These are phyloP conservation scores for Desmophyllum pertusum DNA, from an alignment of 92 coral and sea anemone genomes.

Conservation along the genomic window DNA sequence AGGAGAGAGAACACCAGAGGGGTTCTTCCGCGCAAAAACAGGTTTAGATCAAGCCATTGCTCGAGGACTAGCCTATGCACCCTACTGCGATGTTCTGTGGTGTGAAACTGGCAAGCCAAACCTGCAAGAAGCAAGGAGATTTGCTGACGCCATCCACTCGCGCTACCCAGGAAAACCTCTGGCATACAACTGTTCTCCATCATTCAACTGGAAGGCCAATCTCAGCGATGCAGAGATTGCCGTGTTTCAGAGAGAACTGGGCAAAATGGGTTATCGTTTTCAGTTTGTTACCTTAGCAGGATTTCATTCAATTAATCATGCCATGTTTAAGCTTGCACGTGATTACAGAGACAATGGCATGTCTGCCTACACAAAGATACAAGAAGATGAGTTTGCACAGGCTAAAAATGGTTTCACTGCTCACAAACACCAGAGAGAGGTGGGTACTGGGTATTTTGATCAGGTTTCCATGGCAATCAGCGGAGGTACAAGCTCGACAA, in stretches of 20 bases:
- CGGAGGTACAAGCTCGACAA: slow-evolving; percentile 88
- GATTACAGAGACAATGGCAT: slow-evolving; percentile 90
- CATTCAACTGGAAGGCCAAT: slow-evolving; percentile 99
- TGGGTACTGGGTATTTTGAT: slow-evolving; percentile 98
- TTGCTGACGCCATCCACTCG: slow-evolving; percentile 94
- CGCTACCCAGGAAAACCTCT: slow-evolving; percentile 92
- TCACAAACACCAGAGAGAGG: slow-evolving; percentile 98
- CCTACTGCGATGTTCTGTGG: slow-evolving; percentile 98
- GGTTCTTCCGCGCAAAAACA: slow-evolving; percentile 82
- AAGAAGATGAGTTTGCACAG: slow-evolving; percentile 95
- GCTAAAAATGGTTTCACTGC: slow-evolving; percentile 95
- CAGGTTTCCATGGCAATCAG: slow-evolving; percentile 89
- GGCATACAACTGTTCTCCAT: slow-evolving; percentile 98
- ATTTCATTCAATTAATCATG: slow-evolving; percentile 95
- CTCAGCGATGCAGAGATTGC: slow-evolving; percentile 90
- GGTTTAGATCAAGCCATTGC: slow-evolving; percentile 98
- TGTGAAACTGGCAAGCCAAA: slow-evolving; percentile 97
- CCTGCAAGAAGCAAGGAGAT: slow-evolving; percentile 87
- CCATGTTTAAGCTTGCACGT: slow-evolving; percentile 95
- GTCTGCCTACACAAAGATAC: slow-evolving; percentile 91
- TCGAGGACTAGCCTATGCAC: slow-evolving; percentile 97
- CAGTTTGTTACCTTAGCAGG: slow-evolving; percentile 99
- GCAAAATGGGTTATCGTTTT: slow-evolving; percentile 92
- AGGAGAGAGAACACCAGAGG: slow-evolving; percentile 99
- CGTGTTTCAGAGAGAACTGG: slow-evolving; percentile 91